Evolutionary conservation across 2,888 invertebrate genomes (phyloP).

Genomic region (Dermolepida albohirtum): DNA sequence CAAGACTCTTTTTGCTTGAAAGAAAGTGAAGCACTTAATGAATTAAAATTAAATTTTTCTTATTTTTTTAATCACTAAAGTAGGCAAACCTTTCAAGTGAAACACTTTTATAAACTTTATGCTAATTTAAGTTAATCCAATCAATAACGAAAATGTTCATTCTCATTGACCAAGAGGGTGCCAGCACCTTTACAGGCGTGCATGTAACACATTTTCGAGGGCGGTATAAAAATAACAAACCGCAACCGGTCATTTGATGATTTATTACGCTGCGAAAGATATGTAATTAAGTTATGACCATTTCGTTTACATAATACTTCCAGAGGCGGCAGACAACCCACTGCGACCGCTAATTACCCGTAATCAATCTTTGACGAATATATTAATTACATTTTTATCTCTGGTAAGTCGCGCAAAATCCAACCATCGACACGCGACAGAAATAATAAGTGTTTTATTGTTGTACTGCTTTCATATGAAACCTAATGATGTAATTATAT

Average conservation of each 20-base stretch:
- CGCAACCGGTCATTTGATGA: constrained; percentile 27
- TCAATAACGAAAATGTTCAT: constrained; percentile 44
- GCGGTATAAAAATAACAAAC: constrained; percentile 19
- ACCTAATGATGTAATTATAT: too few relatives aligned
- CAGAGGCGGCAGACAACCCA: constrained; percentile 6
- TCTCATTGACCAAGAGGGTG: constrained; percentile 48
- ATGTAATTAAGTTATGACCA: constrained; percentile 37
- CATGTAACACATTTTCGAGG: constrained; percentile 18
- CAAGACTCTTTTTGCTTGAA: too few relatives aligned
- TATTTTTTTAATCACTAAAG: too few relatives aligned
- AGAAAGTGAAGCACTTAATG: too few relatives aligned
- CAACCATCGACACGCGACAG: too few relatives aligned
- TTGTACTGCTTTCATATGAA: too few relatives aligned
- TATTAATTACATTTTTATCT: constrained; percentile 35
- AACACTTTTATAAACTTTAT: too few relatives aligned
- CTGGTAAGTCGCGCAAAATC: neutral
- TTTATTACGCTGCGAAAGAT: constrained; percentile 25
- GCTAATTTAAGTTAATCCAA: neutral
- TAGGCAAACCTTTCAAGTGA: too few relatives aligned
- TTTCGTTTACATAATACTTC: constrained; percentile 34
- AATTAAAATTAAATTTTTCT: too few relatives aligned
- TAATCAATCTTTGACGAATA: constrained; percentile 34
- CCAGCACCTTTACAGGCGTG: neutral
- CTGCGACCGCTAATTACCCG: constrained; percentile 24
- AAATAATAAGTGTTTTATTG: too few relatives aligned